Evolutionary conservation across 1,140 invertebrate genomes (phyloP), one percentile per base, ranked within the genome.

Genomic region (Conopomorpha cramerella): DNA sequence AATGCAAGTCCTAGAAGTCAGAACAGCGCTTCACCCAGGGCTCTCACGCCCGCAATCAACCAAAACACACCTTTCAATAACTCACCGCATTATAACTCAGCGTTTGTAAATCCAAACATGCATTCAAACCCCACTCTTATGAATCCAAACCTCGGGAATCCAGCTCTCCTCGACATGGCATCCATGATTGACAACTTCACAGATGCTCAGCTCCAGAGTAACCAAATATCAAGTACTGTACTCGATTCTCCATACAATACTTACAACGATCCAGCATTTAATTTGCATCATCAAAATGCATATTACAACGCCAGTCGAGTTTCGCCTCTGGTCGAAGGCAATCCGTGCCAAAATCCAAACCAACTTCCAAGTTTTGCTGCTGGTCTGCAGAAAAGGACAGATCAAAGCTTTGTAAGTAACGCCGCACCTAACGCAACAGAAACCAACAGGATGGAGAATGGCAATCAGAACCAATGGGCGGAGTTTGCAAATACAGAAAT

Each of bases 221-320:
- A 89, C 55, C 86, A 91, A 71, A 88, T 91, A 32, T 89, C 88
- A 25, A 90, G 88, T 33, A 91, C 88, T 1, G 88, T 90, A 2
- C 59, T 89, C 39, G 88, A 91, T 56, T 89, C 87, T 42, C 87
- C 88, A 19, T 83, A 84, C 34, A 78, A 78, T 47, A 37, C 74
- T 3, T 78, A 78, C 30, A 7, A 90, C 89, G 74, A 79, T 26
- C 72, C 78, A 49, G 71, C 51, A 38, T 77, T 76, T 45, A 74
- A 68, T 45, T 40, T 79, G 8, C 76, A 79, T 45, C 73, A 77
- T 42, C 76, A 77, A 47, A 72, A 63, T 39, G 40, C 57, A 14
- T 34, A 78, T n/a, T 79, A 76, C 30, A 62, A 66, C 36, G 49
- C 57, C 2, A 64, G 67, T 36, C 58, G 60, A 15, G 39, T 60